These are phyloP conservation scores for Cryptocheilus praepositus DNA, from an alignment of 2,888 invertebrate species.

Conservation along the genomic window DNA sequence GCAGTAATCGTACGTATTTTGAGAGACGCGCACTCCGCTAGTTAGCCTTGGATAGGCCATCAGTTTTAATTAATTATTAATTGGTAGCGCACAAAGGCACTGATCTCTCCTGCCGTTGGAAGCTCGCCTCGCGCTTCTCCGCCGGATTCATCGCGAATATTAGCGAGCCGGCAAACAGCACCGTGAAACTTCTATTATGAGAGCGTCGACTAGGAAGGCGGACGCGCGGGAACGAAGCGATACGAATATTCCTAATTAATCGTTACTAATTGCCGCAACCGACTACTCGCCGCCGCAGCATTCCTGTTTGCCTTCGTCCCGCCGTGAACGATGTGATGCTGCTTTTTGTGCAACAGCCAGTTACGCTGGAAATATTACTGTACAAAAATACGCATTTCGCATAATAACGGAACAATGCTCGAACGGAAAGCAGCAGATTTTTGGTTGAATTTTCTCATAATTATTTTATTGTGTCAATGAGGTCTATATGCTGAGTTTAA, in stretches of 20 bases:
- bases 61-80: conserved; percentile 68
- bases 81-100: conserved; percentile 57
- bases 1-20: conserved; percentile 7
- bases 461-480: too few species aligned
- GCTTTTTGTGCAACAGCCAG: too few species aligned
- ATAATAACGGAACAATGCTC: too few species aligned
- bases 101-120: conserved; percentile 9
- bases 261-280: conserved; percentile 48
- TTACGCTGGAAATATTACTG: too few species aligned
- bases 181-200: conserved; percentile 33
- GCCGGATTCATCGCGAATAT: conserved; percentile 33
- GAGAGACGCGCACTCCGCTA: conserved; percentile 24
- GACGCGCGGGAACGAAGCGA: conserved; percentile 30
- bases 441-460: too few species aligned
- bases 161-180: conserved; percentile 12
- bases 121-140: not conserved
- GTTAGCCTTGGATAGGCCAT: conserved; percentile 53
- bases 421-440: too few species aligned
- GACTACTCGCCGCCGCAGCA: conserved; percentile 3
- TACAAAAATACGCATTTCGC: too few species aligned
- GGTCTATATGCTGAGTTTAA: too few species aligned
- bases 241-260: conserved; percentile 53
- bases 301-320: conserved; percentile 2
- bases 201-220: conserved; percentile 11
- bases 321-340: too few species aligned